phyloP scores from a whole-genome alignment of 2,113 vertebrate genomes.

The Mastomys coucha region DNA sequence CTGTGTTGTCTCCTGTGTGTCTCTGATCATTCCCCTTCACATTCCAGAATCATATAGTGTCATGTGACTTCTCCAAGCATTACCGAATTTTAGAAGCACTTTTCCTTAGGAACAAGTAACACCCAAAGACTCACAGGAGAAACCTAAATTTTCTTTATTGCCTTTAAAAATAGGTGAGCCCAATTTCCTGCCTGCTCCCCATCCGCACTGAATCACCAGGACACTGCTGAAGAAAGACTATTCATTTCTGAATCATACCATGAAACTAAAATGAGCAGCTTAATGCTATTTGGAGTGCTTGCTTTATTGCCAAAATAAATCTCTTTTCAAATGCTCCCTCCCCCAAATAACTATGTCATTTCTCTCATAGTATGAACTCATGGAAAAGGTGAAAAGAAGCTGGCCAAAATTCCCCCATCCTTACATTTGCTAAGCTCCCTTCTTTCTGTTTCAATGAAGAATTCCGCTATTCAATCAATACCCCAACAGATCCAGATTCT shows the following conservation, averaged over 20 bases:
- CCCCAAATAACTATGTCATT: neutral
- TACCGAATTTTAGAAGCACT: neutral
- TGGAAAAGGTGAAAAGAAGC: neutral
- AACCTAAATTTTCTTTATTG: neutral
- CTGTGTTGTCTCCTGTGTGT: neutral
- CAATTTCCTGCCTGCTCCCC: neutral
- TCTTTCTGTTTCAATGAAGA: neutral
- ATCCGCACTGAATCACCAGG: neutral
- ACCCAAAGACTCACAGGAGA: slow-evolving; percentile 14
- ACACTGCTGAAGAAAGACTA: neutral
- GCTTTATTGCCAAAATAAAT: neutral
- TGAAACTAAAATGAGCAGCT: neutral
- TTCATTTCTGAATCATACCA: slow-evolving; percentile 6
- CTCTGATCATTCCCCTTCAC: neutral
- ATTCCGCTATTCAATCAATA: neutral
- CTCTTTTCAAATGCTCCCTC: neutral
- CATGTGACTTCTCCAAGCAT: neutral
- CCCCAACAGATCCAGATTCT: neutral
- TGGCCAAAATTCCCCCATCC: neutral
- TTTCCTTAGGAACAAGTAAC: slow-evolving; percentile 11
- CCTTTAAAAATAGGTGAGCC: slow-evolving; percentile 19
- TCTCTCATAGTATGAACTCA: neutral
- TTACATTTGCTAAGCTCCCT: neutral
- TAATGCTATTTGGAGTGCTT: neutral
- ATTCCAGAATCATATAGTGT: neutral